phyloP scores from a whole-genome alignment of 2,797 vertebrate genomes.

The Pseudopleuronectes americanus region DNA sequence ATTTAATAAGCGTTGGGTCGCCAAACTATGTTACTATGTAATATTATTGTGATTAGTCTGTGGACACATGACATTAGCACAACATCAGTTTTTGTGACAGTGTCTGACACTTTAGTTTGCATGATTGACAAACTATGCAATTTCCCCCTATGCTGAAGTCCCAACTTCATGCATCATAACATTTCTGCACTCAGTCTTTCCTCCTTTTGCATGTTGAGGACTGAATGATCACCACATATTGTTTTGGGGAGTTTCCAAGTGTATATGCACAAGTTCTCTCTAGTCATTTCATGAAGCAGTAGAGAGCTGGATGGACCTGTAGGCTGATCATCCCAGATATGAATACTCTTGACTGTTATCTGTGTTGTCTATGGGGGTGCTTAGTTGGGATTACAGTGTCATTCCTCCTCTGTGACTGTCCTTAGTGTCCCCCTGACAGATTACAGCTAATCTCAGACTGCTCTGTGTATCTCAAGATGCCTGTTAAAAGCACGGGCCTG shows the following conservation, averaged over 20 bases:
- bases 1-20: too few species aligned
- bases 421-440: slow-evolving; percentile 55
- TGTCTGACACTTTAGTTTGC: too few species aligned
- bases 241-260: too few species aligned
- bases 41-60: background rate
- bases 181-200: too few species aligned
- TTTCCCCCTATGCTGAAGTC: too few species aligned
- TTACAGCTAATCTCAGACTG: slow-evolving; percentile 72
- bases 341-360: slow-evolving; percentile 32
- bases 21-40: too few species aligned
- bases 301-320: slow-evolving; percentile 18
- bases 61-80: too few species aligned
- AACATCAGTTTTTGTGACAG: too few species aligned
- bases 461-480: slow-evolving; percentile 29
- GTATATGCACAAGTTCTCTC: background rate
- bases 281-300: slow-evolving; percentile 7
- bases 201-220: too few species aligned
- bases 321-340: slow-evolving; percentile 44
- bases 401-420: slow-evolving; percentile 55
- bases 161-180: too few species aligned
- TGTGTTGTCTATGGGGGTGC: slow-evolving; percentile 43
- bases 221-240: too few species aligned
- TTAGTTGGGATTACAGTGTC: slow-evolving; percentile 68
- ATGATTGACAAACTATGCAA: too few species aligned
- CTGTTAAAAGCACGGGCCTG: slow-evolving; percentile 31